Evolutionary conservation across 2,888 invertebrate genomes (phyloP), one percentile per base, ranked within the genome.

Genomic region (Monoplex corrugatus): DNA sequence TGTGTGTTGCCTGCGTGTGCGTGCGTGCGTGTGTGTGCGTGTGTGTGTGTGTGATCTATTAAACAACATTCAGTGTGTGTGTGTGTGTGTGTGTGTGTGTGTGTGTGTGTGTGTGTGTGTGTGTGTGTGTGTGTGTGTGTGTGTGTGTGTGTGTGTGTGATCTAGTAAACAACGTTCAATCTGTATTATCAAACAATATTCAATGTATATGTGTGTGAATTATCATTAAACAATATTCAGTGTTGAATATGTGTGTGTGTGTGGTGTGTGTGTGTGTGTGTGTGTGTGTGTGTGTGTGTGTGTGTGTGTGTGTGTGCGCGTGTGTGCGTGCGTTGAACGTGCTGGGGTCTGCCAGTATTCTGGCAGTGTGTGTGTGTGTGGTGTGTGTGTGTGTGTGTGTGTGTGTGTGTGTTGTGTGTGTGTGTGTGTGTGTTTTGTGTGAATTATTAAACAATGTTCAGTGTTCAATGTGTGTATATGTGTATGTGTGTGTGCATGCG

Each of bases 181-280:
- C 57, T 57, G 57, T 57, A 13, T 2, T 57, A 57, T 50, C 19
- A 13, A 50, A 50, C 50, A 50, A 50, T 50, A 8, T 50, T 8
- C 19, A 8, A 13, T 50, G 19, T 8, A 8, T 50, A 50, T 50
- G 50, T 8, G 50, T 50, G 50, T 50, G 50, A 50, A 50, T 8
- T n/a, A 57, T 57, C 57, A 57, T 1, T 57, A 23, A 57, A 57
- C 16, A 57, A 10, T 72, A 72, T 72, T 68, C n/a, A n/a, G 10
- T 72, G n/a, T n/a, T 72, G 72, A 32, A n/a, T 72, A 32, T n/a
- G n/a, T 72, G 72, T n/a, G 72, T 72, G n/a, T n/a, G 32, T n/a
- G 2, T 72, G n/a, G 72, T n/a, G 8, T 72, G 72, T n/a, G 72
- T 32, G 72, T n/a, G n/a, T n/a, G 72, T n/a, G 72, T n/a, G 28